Conservation (phyloP, 2,113 vertebrate species). For the Hystrix cristata region DNA sequence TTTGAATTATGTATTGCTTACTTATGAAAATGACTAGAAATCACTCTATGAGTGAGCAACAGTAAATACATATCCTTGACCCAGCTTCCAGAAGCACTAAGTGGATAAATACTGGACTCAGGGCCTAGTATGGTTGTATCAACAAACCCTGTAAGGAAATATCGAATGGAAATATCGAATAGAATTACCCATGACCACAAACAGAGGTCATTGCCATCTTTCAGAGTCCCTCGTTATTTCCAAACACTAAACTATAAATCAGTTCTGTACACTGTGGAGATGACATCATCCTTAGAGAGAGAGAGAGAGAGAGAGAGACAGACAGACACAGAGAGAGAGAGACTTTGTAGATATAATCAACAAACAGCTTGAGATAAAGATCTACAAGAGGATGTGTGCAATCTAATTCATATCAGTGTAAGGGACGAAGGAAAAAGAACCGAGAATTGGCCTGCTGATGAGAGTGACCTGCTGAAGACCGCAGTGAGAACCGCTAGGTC, state of each 20-base stretch:
- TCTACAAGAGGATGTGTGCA: background rate
- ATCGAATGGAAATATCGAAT: background rate
- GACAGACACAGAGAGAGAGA: too few relatives aligned
- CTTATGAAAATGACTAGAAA: background rate
- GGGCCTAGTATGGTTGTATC: background rate
- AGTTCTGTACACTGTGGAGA: background rate
- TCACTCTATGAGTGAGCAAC: background rate
- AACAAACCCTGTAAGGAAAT: background rate
- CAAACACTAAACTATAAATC: background rate
- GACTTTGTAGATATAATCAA: too few relatives aligned
- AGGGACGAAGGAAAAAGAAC: rapidly evolving
- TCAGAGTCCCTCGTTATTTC: background rate
- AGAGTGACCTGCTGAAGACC: background rate
- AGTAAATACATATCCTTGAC: background rate
- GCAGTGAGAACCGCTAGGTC: background rate
- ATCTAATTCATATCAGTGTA: background rate
- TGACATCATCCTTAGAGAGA: background rate
- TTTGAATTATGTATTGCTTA: background rate
- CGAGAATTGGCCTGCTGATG: background rate
- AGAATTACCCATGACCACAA: background rate
- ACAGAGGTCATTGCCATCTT: background rate
- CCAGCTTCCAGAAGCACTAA: background rate
- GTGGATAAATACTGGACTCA: background rate
- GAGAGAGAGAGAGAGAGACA: background rate
- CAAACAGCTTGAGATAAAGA: background rate